phyloP scores from a whole-genome alignment of 2,113 vertebrate genomes.

The Vimba vimba region DNA sequence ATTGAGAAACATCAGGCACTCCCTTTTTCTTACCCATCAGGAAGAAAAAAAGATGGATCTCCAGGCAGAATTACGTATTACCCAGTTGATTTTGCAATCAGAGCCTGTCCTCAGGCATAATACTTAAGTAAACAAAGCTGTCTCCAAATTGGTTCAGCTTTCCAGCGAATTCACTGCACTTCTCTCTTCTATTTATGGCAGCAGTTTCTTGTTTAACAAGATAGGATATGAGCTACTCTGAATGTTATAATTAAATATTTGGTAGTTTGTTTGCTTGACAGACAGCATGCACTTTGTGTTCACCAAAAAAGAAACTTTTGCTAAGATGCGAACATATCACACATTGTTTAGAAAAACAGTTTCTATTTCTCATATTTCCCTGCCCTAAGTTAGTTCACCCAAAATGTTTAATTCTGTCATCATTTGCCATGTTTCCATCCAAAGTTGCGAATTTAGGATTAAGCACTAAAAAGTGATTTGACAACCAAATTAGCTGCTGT shows the following conservation, averaged over 20 bases:
- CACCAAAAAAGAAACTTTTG: conserved; percentile 45
- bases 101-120: conserved; percentile 40
- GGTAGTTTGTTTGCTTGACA: conserved; percentile 57
- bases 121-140: conserved; percentile 60
- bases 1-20: conserved; percentile 57
- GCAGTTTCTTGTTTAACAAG: conserved; percentile 50
- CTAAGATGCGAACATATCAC: conserved; percentile 54
- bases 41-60: conserved; percentile 6
- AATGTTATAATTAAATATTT: conserved; percentile 47
- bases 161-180: conserved; percentile 50
- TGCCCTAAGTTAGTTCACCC: conserved; percentile 27
- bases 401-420: too few relatives aligned
- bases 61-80: conserved; percentile 55
- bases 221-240: conserved; percentile 50
- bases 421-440: too few relatives aligned
- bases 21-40: conserved; percentile 38
- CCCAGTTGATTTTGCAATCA: conserved; percentile 52
- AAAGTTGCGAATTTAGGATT: too few relatives aligned
- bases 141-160: conserved; percentile 59
- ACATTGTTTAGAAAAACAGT: conserved; percentile 44
- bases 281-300: conserved; percentile 17
- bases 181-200: conserved; percentile 49
- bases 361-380: conserved; percentile 37
- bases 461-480: too few relatives aligned
- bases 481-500: too few relatives aligned